phyloP scores from a whole-genome alignment of 1,140 invertebrate genomes.

The Hyphantria cunea region DNA sequence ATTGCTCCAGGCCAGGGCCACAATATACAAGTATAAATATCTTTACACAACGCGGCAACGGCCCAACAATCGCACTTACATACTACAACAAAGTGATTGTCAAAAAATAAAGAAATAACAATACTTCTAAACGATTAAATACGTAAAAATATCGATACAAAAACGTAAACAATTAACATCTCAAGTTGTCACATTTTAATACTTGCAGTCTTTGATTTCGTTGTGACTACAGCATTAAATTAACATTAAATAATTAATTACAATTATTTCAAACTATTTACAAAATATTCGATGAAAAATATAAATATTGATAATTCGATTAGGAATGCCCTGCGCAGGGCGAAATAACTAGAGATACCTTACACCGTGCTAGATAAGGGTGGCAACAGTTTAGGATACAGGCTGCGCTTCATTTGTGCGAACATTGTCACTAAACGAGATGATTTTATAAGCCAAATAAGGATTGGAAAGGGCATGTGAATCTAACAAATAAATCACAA shows the following conservation, averaged over 20 bases:
- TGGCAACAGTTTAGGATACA: slow-evolving; percentile 40
- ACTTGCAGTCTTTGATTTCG: slow-evolving; percentile 79
- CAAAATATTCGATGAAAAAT: slow-evolving; percentile 67
- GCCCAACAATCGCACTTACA: slow-evolving; percentile 36
- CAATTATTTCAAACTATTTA: slow-evolving; percentile 56
- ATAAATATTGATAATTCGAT: slow-evolving; percentile 60
- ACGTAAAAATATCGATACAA: slow-evolving; percentile 62
- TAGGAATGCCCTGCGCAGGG: slow-evolving; percentile 73
- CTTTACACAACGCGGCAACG: slow-evolving; percentile 2
- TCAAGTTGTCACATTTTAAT: slow-evolving; percentile 57
- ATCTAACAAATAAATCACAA: neutral
- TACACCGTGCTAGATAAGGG: slow-evolving; percentile 53
- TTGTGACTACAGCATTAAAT: slow-evolving; percentile 77
- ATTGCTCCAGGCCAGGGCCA: neutral
- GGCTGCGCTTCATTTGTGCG: slow-evolving; percentile 8
- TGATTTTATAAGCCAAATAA: neutral
- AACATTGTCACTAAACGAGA: slow-evolving; percentile 6
- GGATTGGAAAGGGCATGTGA: neutral
- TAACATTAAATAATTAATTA: slow-evolving; percentile 39
- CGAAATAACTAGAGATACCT: slow-evolving; percentile 41
- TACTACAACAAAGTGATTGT: slow-evolving; percentile 67
- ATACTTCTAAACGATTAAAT: slow-evolving; percentile 61
- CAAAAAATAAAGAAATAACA: slow-evolving; percentile 78
- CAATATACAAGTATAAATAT: slow-evolving; percentile 31
- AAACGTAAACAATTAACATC: slow-evolving; percentile 54